Percentiles rank a stretch among this genome's conserved stretches.
These are phyloP conservation scores for Chitala chitala DNA, from an alignment of 2,113 vertebrate species.

Conservation along the genomic window DNA sequence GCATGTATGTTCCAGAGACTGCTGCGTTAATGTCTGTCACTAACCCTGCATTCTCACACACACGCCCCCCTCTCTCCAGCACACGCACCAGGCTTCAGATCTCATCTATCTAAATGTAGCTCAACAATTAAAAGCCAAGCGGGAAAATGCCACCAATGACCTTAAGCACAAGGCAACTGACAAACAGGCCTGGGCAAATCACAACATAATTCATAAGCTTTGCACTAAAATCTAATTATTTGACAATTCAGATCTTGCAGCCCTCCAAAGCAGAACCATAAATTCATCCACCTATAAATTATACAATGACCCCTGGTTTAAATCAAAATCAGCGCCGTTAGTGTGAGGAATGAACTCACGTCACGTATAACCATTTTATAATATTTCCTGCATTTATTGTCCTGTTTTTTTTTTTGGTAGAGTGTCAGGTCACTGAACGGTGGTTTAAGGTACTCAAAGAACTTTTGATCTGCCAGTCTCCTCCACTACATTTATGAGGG, in stretches of 20 bases:
- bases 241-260: constrained; percentile 89
- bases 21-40: background rate
- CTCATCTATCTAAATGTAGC: constrained; percentile 88
- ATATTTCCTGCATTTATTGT: constrained; percentile 13
- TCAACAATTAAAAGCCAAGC: constrained; percentile 90
- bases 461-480: background rate
- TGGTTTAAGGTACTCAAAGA: constrained; percentile 8
- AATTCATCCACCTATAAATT: constrained; percentile 90
- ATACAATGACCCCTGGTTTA: constrained; percentile 81
- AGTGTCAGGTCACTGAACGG: constrained; percentile 10
- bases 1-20: background rate
- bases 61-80: background rate
- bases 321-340: constrained; percentile 79
- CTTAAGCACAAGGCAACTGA: constrained; percentile 84
- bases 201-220: constrained; percentile 87
- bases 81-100: constrained; percentile 67
- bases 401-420: background rate
- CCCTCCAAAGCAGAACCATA: constrained; percentile 78
- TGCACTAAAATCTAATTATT: constrained; percentile 93
- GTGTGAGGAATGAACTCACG: constrained; percentile 75
- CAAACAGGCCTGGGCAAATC: constrained; percentile 93
- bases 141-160: constrained; percentile 90
- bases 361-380: constrained; percentile 28
- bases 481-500: constrained; percentile 10
- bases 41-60: constrained; percentile 30